Evolutionary conservation across 2,797 vertebrate genomes (phyloP), one percentile per base, ranked within the genome.

Genomic region (Enoplosus armatus): DNA sequence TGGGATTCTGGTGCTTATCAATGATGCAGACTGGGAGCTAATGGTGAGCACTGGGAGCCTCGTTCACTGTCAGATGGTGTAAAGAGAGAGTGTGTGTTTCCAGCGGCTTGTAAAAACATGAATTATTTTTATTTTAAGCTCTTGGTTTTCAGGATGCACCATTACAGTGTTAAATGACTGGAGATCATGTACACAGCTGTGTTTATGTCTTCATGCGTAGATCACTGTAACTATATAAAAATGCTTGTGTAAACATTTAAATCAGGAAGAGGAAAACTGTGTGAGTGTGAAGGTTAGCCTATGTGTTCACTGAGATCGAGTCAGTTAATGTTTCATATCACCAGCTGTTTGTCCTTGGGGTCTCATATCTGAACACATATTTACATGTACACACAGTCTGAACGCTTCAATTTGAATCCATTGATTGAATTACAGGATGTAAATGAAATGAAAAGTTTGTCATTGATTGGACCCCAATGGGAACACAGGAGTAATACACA

Each of bases 21-120:
- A 99, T 15, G 97, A 99, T 47, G 96, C 97, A 75, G 98, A 99
- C 95, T 99, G 98, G 98, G 98, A 99, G 60, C 94, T 99, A 86
- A 97, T 99, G 98, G 98, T 99, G 93, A 96, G 97, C 94, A 91
- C 67, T 81, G 79, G 66, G 73, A 86, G 80, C 53, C 77, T 72
- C 51, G 84, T 81, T 86, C 71, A 83, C 71, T 88, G 83, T 88
- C 78, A 85, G 65, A 74, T 56, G 18, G 18, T 37, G 59, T 45
- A 22, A 31, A 27, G 63, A 18, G 29, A 20, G 53, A 43, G 22
- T 35, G 63, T 16, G 58, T 41, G 35, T 45, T 26, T 59, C 43
- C 24, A 39, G 43, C 22, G 66, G 48, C 6, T 16, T 43, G 5
- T 50, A 26, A 41, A 68, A 72, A 54, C 22, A 39, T 9, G 8